Conservation (phyloP, 2,113 vertebrate genomes). For the Gyps fulvus region DNA sequence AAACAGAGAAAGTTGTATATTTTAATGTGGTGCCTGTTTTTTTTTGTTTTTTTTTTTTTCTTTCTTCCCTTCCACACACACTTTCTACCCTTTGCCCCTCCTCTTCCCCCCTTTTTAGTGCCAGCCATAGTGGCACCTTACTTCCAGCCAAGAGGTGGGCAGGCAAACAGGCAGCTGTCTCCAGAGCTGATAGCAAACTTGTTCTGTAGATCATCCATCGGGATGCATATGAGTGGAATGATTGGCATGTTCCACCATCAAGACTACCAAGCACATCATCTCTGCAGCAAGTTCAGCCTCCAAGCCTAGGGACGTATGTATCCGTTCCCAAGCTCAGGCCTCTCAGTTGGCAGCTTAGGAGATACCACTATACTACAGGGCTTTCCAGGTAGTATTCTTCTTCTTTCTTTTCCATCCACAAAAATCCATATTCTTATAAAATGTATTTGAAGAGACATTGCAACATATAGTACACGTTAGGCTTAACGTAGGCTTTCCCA, state of each 20-base stretch:
- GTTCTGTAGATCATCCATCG: slow-evolving; percentile 69
- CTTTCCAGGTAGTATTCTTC: slow-evolving; percentile 73
- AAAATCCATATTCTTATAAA: slow-evolving; percentile 46
- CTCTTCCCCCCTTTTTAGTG: slow-evolving; percentile 68
- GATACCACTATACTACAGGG: slow-evolving; percentile 72
- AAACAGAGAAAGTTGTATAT: slow-evolving; percentile 42
- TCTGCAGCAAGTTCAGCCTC: slow-evolving; percentile 74
- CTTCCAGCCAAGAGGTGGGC: slow-evolving; percentile 73
- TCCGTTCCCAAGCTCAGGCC: slow-evolving; percentile 70
- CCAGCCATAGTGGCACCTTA: slow-evolving; percentile 69
- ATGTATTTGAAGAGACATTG: slow-evolving; percentile 49
- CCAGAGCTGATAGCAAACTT: slow-evolving; percentile 74
- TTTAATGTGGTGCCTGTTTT: slow-evolving; percentile 69
- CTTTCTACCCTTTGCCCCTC: slow-evolving; percentile 72
- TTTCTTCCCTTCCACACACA: slow-evolving; percentile 72
- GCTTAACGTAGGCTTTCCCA: slow-evolving; percentile 41
- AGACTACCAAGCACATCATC: slow-evolving; percentile 70
- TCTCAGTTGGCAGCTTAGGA: slow-evolving; percentile 73
- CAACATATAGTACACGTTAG: background rate
- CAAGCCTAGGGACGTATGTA: slow-evolving; percentile 68
- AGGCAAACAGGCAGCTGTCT: slow-evolving; percentile 76
- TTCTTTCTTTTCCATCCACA: slow-evolving; percentile 70
- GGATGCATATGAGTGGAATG: slow-evolving; percentile 71
- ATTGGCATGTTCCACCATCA: slow-evolving; percentile 72
- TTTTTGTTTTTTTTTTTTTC: slow-evolving; percentile 34